phyloP scores from a whole-genome alignment of 2,797 vertebrate species.

The Typhlichthys eigenmanni region DNA sequence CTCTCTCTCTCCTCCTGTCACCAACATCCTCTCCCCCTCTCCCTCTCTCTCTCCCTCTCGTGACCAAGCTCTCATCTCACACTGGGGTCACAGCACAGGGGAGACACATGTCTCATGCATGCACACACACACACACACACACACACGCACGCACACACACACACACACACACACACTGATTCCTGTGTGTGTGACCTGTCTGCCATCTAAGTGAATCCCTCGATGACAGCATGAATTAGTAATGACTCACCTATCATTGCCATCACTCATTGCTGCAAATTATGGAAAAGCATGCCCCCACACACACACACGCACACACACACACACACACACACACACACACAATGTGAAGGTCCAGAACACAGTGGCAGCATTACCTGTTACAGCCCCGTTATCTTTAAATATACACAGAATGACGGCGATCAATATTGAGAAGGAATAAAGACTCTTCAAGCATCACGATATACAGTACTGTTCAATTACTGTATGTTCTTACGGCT shows the following conservation, averaged over 20 bases:
- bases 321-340: slow-evolving; percentile 23
- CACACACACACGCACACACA: slow-evolving; percentile 42
- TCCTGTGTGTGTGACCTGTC: slow-evolving; percentile 26
- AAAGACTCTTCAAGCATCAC: no score
- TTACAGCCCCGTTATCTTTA: background rate
- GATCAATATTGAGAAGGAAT: no score
- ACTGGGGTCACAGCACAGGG: slow-evolving; percentile 32
- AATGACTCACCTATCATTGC: slow-evolving; percentile 58
- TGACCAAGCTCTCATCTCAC: slow-evolving; percentile 34
- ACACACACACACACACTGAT: slow-evolving; percentile 5
- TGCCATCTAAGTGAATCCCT: slow-evolving; percentile 53
- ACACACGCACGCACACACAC: slow-evolving; percentile 9
- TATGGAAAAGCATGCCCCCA: slow-evolving; percentile 44
- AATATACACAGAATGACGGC: background rate
- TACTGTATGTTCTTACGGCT: no score
- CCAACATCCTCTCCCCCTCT: slow-evolving; percentile 32
- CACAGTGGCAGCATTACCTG: slow-evolving; percentile 43
- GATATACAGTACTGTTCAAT: no score
- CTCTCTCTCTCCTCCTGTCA: slow-evolving; percentile 10
- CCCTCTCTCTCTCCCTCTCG: background rate
- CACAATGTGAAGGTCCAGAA: slow-evolving; percentile 21
- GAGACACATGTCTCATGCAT: slow-evolving; percentile 17
- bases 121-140: slow-evolving; percentile 22
- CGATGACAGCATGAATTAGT: slow-evolving; percentile 64
- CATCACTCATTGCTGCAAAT: slow-evolving; percentile 37